Conservation (phyloP, 2,888 invertebrate species). For the Hirtodrosophila cameraria region DNA sequence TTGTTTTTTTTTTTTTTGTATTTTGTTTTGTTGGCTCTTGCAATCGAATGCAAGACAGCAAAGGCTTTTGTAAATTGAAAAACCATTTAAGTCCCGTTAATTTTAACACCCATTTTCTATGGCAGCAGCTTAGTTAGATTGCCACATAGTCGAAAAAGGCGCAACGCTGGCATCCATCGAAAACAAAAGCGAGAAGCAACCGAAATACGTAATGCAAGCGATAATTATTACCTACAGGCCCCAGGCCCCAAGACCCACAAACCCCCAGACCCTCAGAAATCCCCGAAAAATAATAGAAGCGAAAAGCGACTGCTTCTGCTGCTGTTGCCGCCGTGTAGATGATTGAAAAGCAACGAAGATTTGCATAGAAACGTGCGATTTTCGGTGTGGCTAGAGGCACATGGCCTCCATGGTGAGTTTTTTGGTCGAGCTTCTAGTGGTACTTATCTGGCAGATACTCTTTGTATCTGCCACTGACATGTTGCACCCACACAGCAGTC, state of each 20-base stretch:
- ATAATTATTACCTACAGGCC: conserved; percentile 74
- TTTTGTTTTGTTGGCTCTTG: conserved; percentile 36
- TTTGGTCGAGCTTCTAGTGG: conserved; percentile 29
- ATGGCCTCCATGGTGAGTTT: conserved; percentile 49
- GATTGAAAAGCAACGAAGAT: conserved; percentile 74
- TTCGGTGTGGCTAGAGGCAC: conserved; percentile 55
- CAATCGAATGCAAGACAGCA: conserved; percentile 48
- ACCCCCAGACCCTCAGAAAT: conserved; percentile 21
- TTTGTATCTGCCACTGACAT: conserved; percentile 41
- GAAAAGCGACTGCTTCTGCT: conserved; percentile 30
- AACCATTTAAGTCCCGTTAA: conserved; percentile 75
- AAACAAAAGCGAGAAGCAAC: conserved; percentile 74
- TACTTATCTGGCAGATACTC: conserved; percentile 55
- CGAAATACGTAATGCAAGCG: conserved; percentile 76
- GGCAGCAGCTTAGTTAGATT: conserved; percentile 59
- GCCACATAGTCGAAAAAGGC: conserved; percentile 36
- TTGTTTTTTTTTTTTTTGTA: conserved; percentile 18
- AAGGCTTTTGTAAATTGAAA: conserved; percentile 72
- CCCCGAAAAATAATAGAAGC: conserved; percentile 39
- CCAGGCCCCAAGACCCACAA: conserved; percentile 47
- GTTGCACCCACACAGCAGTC: conserved; percentile 55
- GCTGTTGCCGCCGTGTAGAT: conserved; percentile 45
- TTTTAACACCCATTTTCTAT: conserved; percentile 78
- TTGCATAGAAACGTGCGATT: conserved; percentile 79
- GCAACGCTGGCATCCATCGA: conserved; percentile 46